Evolutionary conservation across 2,797 vertebrate species (phyloP), one percentile per base, ranked within the genome.

Genomic region (Paramormyrops hopkinsi): DNA sequence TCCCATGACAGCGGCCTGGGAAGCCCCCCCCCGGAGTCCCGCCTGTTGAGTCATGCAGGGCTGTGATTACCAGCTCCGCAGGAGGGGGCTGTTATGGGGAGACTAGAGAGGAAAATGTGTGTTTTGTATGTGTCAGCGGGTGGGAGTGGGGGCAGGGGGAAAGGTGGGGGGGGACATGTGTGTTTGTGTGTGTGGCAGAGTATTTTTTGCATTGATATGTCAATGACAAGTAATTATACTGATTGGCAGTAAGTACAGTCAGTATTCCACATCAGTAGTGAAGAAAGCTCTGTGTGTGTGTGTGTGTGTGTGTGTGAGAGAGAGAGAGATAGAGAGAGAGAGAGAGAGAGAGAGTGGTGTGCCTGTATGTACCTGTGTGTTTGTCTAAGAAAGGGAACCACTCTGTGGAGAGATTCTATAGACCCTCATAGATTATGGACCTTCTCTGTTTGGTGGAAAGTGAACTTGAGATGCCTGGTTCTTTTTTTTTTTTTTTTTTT

Each of bases 231-330:
- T 25, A 46, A 85, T 85, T 25, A 17, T 85, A 85, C 1, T 11
- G 9, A 25, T 53, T 85, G 83, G 48, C 48, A 4, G 25, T 84
- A 25, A 48, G 8, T 51, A 48, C 82, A 22, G 83, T 85, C 7
- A 25, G n/a, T 25, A 85, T 85, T 53, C 73, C 11, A 0, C 17
- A 29, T 25, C 83, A 51, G 83, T 25, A 5, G n/a, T 25, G 12
- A 85, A 85, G 48, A 85, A 33, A 44, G 59, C 89, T 91, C 50
- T 37, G 33, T 76, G 12, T 76, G 89, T 46, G 6, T 37, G 19
- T 88, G 50, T 76, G 89, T 85, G 90, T 91, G 91, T 91, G 90
- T 76, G 37, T 59, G n/a, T n/a, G n/a, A 69, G 65, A 12, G 22
- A 56, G 53, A n/a, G 54, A 2, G 22, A 65, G 19, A 59, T 22